A percentile compares a stretch with the other conserved stretches of the same genome.
These are phyloP conservation scores for Sisor rabdophorus DNA, from an alignment of 2,113 vertebrate genomes.

Conservation along the genomic window DNA sequence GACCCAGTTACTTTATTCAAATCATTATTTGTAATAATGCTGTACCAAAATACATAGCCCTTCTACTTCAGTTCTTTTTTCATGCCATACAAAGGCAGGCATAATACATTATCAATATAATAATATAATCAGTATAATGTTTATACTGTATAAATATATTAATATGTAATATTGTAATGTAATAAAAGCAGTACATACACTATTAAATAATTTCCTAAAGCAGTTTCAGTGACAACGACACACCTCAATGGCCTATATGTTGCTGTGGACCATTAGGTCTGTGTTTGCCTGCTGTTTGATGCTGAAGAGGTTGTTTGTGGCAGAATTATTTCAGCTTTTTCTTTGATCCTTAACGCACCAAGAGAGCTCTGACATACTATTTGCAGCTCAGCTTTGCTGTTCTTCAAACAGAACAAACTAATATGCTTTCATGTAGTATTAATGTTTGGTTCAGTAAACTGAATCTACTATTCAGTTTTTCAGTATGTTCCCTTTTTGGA, in stretches of 20 bases:
- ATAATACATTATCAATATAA: neutral
- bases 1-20: neutral
- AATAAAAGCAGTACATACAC: neutral
- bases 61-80: neutral
- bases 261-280: neutral
- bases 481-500: neutral
- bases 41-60: neutral
- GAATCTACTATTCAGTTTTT: neutral
- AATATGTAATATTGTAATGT: neutral
- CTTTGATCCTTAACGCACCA: constrained; percentile 28
- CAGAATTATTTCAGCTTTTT: constrained; percentile 24
- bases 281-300: constrained; percentile 23
- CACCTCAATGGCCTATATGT: neutral
- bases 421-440: constrained; percentile 11
- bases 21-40: neutral
- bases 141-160: neutral
- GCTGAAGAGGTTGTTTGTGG: constrained; percentile 33
- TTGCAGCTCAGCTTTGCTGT: neutral
- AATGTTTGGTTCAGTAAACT: neutral
- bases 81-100: neutral
- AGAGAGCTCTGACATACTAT: constrained; percentile 1
- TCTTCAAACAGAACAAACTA: constrained; percentile 29
- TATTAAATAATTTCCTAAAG: neutral
- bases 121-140: neutral
- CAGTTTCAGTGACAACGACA: neutral